Conservation (phyloP, 2,113 vertebrate species). For the Mus musculus region DNA sequence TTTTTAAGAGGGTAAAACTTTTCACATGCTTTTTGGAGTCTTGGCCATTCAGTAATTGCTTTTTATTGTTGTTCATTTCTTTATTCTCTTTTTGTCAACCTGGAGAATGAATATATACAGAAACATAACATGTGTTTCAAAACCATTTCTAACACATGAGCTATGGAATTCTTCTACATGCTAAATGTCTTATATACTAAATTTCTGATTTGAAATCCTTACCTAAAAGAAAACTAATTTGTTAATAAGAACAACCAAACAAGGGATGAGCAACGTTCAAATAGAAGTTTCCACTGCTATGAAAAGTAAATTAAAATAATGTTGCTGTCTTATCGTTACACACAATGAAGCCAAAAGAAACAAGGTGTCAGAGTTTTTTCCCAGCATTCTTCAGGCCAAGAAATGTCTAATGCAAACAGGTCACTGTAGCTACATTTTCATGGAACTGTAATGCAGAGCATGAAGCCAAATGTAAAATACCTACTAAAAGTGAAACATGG, state of each 20-base stretch:
- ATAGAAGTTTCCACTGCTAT: neutral
- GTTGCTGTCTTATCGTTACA: neutral
- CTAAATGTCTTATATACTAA: neutral
- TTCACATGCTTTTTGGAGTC: constrained; percentile 58
- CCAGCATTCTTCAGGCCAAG: fast-evolving
- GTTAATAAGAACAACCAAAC: neutral
- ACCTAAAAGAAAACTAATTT: neutral
- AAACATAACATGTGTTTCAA: neutral
- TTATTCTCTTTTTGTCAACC: neutral
- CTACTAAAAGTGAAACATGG: neutral
- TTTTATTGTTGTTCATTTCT: neutral
- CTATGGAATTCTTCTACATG: neutral
- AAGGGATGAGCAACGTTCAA: neutral
- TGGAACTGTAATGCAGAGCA: neutral
- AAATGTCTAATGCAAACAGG: neutral
- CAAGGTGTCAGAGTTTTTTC: neutral
- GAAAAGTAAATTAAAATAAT: neutral
- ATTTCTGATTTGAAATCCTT: constrained; percentile 40
- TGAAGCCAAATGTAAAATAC: neutral
- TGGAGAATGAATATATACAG: neutral
- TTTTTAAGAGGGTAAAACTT: constrained; percentile 77
- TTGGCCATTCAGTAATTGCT: neutral
- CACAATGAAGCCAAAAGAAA: neutral
- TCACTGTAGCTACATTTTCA: neutral
- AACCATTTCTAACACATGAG: neutral